Evolutionary conservation across 2,113 vertebrate genomes (phyloP).

Genomic region (Mesembrinibis cayennensis): DNA sequence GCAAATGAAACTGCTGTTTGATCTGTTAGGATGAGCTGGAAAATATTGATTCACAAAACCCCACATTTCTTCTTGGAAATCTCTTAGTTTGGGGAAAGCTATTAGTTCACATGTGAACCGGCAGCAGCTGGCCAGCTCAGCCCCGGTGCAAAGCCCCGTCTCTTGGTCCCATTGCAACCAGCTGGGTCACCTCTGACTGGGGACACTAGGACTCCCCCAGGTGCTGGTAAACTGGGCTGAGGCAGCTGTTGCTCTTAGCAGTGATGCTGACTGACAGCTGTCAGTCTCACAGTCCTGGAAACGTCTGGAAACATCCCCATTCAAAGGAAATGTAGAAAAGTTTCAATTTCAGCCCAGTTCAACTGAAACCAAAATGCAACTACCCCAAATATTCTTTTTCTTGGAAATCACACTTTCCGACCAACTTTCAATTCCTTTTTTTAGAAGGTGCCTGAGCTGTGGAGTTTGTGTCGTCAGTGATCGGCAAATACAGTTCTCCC

Average conservation of each 20-base stretch:
- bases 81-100: accelerated
- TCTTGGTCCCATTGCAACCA: neutral
- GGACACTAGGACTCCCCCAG: neutral
- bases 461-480: neutral
- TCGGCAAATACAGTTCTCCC: neutral
- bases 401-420: neutral
- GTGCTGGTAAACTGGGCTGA: neutral
- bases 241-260: neutral
- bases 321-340: neutral
- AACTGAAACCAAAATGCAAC: neutral
- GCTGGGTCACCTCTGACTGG: neutral
- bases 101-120: accelerated
- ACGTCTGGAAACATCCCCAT: neutral
- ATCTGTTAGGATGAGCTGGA: neutral
- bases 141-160: accelerated
- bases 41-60: neutral
- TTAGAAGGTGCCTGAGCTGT: neutral
- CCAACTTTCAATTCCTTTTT: neutral
- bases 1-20: neutral
- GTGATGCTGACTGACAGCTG: neutral
- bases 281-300: neutral
- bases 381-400: neutral
- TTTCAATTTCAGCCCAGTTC: neutral
- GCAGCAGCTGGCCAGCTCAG: neutral
- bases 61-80: neutral